Evolutionary conservation across 2,797 vertebrate genomes (phyloP).

Genomic region (Poecile montanus): DNA sequence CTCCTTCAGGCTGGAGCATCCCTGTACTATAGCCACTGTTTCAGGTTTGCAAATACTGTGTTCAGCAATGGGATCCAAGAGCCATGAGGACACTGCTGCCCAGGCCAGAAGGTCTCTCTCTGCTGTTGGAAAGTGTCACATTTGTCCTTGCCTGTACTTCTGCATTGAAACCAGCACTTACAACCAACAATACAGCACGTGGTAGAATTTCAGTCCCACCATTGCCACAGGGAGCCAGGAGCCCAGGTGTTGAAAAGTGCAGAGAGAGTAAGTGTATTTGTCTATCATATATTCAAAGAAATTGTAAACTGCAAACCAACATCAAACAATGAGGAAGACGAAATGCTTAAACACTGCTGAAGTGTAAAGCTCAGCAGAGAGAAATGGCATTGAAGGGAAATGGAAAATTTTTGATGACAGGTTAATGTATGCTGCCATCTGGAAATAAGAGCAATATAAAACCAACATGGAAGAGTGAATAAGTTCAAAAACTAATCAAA

Average conservation of each 20-base stretch:
- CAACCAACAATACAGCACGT: background rate
- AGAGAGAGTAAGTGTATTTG: background rate
- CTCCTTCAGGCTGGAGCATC: background rate
- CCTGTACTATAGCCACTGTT: background rate
- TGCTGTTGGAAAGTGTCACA: background rate
- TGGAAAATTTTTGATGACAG: background rate
- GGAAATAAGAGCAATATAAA: slow-evolving; percentile 38
- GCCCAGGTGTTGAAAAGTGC: background rate
- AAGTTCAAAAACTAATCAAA: slow-evolving; percentile 34
- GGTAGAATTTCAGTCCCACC: background rate
- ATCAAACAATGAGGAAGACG: background rate
- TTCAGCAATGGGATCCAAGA: background rate
- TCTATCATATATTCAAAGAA: background rate
- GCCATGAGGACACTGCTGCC: fast-evolving
- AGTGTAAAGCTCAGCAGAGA: background rate
- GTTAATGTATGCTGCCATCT: slow-evolving; percentile 13
- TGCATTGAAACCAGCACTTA: background rate
- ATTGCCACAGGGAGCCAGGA: fast-evolving
- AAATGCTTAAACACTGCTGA: background rate
- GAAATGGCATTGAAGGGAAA: background rate
- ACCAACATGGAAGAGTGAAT: background rate
- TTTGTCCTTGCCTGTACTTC: background rate
- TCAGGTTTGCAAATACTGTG: background rate
- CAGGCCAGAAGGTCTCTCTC: background rate
- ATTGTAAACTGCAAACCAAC: background rate